phyloP scores from a whole-genome alignment of 35 echinoderm and acorn worm species.

The Ophioderma brevispina region DNA sequence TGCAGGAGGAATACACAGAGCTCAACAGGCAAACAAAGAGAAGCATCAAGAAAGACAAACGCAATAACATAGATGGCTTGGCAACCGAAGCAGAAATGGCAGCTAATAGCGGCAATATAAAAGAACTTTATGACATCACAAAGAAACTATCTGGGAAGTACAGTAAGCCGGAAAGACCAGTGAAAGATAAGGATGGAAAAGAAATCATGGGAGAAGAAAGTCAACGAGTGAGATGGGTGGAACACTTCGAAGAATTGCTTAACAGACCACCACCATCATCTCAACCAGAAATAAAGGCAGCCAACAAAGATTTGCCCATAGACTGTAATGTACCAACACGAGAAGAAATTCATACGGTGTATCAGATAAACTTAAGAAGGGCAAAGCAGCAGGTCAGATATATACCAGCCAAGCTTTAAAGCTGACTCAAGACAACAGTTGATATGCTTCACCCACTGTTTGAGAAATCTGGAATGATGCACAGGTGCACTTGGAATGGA shows the following conservation, averaged over 20 bases:
- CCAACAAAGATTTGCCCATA: not conserved
- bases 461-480: not conserved
- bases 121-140: constrained; percentile 26
- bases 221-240: constrained; percentile 19
- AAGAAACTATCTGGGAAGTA: constrained; percentile 12
- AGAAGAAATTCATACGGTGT: not conserved
- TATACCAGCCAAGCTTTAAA: not conserved
- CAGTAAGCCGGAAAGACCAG: not conserved
- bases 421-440: not conserved
- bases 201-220: not conserved
- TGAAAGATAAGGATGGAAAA: not conserved
- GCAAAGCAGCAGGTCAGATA: not conserved
- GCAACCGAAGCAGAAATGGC: no score
- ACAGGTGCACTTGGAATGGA: not conserved
- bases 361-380: not conserved
- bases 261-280: not conserved
- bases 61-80: not conserved
- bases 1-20: not conserved
- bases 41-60: no score
- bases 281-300: not conserved
- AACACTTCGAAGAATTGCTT: constrained; percentile 1
- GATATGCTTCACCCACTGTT: no score
- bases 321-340: no score
- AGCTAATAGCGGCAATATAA: not conserved
- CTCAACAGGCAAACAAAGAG: not conserved